phyloP scores from a whole-genome alignment of 2,113 vertebrate species.

The Octodon degus region DNA sequence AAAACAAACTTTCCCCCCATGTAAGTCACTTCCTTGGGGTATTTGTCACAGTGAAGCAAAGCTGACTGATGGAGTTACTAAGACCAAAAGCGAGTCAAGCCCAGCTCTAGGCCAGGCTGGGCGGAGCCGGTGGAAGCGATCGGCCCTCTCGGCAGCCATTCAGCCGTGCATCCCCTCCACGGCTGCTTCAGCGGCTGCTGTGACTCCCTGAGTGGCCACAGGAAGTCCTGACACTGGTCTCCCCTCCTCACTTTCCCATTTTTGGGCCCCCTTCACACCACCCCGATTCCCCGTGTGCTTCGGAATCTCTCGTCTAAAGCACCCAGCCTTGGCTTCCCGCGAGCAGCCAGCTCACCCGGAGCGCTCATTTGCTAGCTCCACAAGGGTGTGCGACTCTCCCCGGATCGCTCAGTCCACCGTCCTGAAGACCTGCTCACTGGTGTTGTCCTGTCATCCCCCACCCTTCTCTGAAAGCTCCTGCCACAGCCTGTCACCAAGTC shows the following conservation, averaged over 20 bases:
- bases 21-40: background rate
- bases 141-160: background rate
- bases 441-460: background rate
- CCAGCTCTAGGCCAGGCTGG: background rate
- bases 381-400: background rate
- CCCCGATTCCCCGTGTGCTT: background rate
- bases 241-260: background rate
- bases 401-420: background rate
- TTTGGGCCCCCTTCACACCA: background rate
- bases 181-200: too few relatives aligned
- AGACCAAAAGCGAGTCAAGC: background rate
- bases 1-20: background rate
- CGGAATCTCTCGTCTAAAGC: background rate
- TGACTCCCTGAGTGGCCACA: background rate
- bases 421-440: background rate
- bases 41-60: background rate
- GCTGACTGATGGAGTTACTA: background rate
- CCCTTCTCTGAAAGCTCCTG: background rate
- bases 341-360: background rate
- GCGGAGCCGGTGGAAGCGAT: background rate
- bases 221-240: background rate
- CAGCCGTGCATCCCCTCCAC: background rate
- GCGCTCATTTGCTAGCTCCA: background rate
- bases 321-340: rapidly evolving
- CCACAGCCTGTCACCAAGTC: background rate